Conservation (phyloP, 2,113 vertebrate species). For the Rhinichthys klamathensis region DNA sequence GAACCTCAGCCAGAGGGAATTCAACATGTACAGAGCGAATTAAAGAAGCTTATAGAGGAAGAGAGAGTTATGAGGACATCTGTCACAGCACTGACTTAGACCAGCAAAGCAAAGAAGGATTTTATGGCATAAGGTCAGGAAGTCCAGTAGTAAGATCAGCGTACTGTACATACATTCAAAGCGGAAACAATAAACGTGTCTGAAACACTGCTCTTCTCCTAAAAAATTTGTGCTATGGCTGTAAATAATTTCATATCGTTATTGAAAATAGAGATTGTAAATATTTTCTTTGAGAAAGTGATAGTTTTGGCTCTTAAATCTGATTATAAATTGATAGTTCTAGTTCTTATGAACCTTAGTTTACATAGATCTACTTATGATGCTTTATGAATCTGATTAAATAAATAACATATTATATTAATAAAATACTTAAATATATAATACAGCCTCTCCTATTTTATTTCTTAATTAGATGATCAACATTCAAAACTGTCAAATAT, state of each 20-base stretch:
- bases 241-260: background rate
- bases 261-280: background rate
- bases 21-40: slow-evolving; percentile 4
- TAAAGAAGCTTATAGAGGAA: slow-evolving; percentile 16
- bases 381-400: background rate
- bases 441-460: background rate
- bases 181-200: background rate
- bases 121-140: background rate
- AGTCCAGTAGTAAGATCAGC: background rate
- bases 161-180: background rate
- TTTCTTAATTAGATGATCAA: background rate
- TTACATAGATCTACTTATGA: background rate
- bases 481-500: background rate
- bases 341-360: background rate
- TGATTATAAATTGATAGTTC: background rate
- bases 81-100: background rate
- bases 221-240: background rate
- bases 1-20: background rate
- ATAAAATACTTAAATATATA: background rate
- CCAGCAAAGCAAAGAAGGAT: background rate
- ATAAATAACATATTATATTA: background rate
- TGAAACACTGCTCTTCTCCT: background rate
- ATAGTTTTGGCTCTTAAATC: background rate
- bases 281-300: background rate
- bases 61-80: background rate